Evolutionary conservation across 2,113 vertebrate genomes (phyloP).

Genomic region (Quiscalus mexicanus): DNA sequence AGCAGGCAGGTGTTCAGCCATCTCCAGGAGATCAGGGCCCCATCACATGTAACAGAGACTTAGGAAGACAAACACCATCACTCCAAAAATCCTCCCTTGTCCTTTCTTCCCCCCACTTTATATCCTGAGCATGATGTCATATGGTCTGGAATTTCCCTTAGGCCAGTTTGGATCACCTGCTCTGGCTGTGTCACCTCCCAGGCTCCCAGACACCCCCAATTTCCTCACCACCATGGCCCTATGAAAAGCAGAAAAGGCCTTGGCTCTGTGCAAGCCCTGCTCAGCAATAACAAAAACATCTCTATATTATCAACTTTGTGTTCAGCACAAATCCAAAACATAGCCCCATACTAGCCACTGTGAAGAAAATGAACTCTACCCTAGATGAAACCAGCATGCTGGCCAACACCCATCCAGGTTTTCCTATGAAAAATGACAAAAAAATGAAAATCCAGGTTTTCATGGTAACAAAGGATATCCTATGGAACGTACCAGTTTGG

Average conservation of each 20-base stretch:
- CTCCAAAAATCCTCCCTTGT: background rate
- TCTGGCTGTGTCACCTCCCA: background rate
- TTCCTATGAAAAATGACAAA: background rate
- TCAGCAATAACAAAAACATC: background rate
- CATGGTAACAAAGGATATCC: background rate
- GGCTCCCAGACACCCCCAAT: background rate
- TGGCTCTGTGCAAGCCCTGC: background rate
- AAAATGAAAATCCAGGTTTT: background rate
- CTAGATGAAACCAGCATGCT: background rate
- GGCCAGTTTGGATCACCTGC: background rate
- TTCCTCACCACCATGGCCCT: accelerated
- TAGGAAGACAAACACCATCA: background rate
- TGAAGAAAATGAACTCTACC: background rate
- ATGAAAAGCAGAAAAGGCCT: background rate
- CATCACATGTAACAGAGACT: no score
- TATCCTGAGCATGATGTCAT: background rate
- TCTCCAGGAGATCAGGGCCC: background rate
- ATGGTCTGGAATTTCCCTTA: background rate
- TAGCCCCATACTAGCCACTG: background rate
- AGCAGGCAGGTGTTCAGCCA: background rate
- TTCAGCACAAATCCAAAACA: background rate
- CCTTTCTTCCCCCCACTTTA: background rate
- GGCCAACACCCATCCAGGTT: background rate
- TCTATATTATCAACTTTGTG: background rate
- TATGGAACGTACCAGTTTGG: background rate